These are phyloP conservation scores for Catostylus mosaicus DNA, from an alignment of 30 jellyfish, hydroid and myxozoan species.

Conservation along the genomic window DNA sequence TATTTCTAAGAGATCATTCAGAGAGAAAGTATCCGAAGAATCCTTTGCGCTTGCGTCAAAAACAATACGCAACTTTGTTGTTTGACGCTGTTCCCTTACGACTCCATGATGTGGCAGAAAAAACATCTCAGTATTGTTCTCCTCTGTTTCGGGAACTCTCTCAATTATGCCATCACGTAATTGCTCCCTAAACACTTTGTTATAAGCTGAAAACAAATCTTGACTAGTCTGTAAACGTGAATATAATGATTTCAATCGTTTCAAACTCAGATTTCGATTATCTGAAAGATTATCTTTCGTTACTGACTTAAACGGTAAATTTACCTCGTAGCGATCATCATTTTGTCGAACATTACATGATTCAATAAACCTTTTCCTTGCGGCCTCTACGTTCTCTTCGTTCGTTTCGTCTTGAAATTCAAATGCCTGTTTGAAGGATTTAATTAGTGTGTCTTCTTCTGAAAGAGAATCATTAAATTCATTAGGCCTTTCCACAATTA, in stretches of 20 bases:
- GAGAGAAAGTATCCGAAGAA: no score
- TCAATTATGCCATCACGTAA: conserved; percentile 9
- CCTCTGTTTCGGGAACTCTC: conserved; percentile 2
- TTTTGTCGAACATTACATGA: neutral
- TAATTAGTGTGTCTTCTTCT: neutral
- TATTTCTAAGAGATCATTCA: neutral
- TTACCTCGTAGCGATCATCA: conserved; percentile 44
- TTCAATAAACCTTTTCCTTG: neutral
- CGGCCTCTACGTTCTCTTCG: neutral
- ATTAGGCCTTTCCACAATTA: conserved; percentile 12
- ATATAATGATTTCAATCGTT: conserved; percentile 15
- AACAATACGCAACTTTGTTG: conserved; percentile 60
- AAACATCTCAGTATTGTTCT: conserved; percentile 2
- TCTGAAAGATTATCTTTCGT: neutral
- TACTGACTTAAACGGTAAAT: conserved; percentile 26
- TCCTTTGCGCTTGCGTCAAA: no score
- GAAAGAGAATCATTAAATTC: neutral
- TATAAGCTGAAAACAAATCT: conserved; percentile 23
- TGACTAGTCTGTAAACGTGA: neutral
- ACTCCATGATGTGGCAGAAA: conserved; percentile 45
- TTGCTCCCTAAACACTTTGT: conserved; percentile 25
- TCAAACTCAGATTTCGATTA: conserved; percentile 16
- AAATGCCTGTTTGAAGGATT: neutral
- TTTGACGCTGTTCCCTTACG: conserved; percentile 3
- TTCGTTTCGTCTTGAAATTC: neutral